A percentile compares a stretch with the other conserved stretches of the same genome.
These are phyloP conservation scores for Hyposoter didymator DNA, from an alignment of 2,888 invertebrate species.

Conservation along the genomic window DNA sequence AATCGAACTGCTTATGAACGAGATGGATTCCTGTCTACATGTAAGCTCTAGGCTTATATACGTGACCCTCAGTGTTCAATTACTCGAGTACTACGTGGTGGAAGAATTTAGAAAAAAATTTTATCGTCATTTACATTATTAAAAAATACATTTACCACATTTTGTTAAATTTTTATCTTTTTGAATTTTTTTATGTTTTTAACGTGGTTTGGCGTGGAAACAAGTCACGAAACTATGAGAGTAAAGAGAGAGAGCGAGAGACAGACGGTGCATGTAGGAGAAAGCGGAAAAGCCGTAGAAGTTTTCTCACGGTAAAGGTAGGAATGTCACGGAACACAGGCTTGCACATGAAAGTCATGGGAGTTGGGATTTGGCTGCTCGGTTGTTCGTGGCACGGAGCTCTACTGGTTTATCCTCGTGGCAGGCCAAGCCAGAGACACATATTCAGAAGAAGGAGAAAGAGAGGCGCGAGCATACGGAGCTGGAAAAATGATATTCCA, in stretches of 20 bases:
- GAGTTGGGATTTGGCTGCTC: slow-evolving; percentile 23
- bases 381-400: neutral
- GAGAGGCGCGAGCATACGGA: neutral
- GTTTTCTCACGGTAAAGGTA: slow-evolving; percentile 2
- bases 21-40: no score
- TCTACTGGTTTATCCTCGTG: neutral
- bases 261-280: neutral
- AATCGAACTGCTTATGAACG: no score
- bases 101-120: no score
- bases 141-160: no score
- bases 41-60: no score
- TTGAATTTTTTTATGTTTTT: no score
- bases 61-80: no score
- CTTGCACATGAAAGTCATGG: slow-evolving; percentile 29
- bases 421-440: neutral
- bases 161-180: no score
- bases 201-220: no score
- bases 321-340: slow-evolving; percentile 4
- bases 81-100: no score
- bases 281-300: neutral
- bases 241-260: neutral
- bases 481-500: neutral
- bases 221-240: no score
- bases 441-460: neutral
- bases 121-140: no score